Evolutionary conservation across 2,888 invertebrate genomes (phyloP), one percentile per base, ranked within the genome.

Genomic region (Coenonympha arcania): DNA sequence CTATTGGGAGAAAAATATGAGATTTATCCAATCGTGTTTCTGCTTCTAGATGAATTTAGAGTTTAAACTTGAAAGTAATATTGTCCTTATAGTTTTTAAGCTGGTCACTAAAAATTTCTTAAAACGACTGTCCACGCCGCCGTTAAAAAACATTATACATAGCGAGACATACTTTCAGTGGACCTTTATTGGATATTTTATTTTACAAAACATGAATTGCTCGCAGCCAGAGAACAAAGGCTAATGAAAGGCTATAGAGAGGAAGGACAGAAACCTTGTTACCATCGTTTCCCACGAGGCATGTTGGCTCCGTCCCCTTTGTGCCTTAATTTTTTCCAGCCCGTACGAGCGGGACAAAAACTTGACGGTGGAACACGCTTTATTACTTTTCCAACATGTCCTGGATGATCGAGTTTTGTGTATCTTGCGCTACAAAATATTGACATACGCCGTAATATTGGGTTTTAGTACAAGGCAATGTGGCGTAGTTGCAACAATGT

Each of bases 251-350:
- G 60, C 61, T 61, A 75, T 71, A 73, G 75, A 81, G 79, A 77
- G 76, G 76, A 71, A 78, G 72, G 72, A 76, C 75, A 75, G 65
- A 75, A 71, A 73, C 68, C 70, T 73, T 73, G 73, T 71, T 78
- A 69, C 69, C 67, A 68, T 66, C 62, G 71, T 72, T 82, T 83
- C 82, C 73, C 84, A 84, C 82, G 82, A 71, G 65, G 64, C 64
- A 59, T 64, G 71, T 63, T 63, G 60, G 54, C 52, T 55, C 55
- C 59, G 56, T 55, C 55, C 66, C 59, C 68, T 56, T 68, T 76
- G 65, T 56, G 57, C 55, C 59, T 55, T 46, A 40, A 46, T 44
- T 49, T 48, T 52, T 43, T 39, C 26, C 46, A 41, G 18, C n/a
- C 28, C 30, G 48, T 45, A 40, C 26, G 43, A 56, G 48, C 46